Evolutionary conservation across 2,113 vertebrate genomes (phyloP).

Genomic region (Aspiorhynchus laticeps): DNA sequence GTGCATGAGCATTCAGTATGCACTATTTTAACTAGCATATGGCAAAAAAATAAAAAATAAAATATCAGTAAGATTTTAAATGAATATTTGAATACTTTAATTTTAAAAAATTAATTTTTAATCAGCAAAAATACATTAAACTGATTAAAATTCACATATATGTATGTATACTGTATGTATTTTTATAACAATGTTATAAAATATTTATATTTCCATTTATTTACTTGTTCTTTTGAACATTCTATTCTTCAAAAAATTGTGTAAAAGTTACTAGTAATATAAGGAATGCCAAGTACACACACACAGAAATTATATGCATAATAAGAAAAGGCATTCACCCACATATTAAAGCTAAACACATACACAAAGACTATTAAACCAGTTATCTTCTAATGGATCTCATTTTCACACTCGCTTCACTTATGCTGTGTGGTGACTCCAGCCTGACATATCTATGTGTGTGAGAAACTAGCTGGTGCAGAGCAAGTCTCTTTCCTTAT

Average conservation of each 20-base stretch:
- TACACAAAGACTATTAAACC: neutral
- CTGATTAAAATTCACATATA: neutral
- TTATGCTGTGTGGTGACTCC: conserved; percentile 3
- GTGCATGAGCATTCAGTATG: neutral
- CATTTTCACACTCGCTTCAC: neutral
- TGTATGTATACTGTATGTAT: too few species aligned
- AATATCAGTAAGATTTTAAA: too few species aligned
- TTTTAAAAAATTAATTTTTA: neutral
- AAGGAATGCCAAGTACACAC: neutral
- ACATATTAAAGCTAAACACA: neutral
- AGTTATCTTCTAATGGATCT: neutral
- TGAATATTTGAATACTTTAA: too few species aligned
- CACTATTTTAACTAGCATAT: neutral
- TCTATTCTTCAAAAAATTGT: neutral
- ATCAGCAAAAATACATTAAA: neutral
- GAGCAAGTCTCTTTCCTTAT: neutral
- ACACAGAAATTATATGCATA: neutral
- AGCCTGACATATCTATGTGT: neutral
- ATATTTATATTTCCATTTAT: neutral
- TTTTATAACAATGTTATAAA: neutral
- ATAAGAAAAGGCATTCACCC: neutral
- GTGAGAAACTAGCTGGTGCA: neutral
- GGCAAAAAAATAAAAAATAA: too few species aligned
- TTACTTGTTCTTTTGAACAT: neutral
- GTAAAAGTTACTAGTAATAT: neutral